Evolutionary conservation across 1,140 invertebrate species (phyloP).

Genomic region (Samia ricini): DNA sequence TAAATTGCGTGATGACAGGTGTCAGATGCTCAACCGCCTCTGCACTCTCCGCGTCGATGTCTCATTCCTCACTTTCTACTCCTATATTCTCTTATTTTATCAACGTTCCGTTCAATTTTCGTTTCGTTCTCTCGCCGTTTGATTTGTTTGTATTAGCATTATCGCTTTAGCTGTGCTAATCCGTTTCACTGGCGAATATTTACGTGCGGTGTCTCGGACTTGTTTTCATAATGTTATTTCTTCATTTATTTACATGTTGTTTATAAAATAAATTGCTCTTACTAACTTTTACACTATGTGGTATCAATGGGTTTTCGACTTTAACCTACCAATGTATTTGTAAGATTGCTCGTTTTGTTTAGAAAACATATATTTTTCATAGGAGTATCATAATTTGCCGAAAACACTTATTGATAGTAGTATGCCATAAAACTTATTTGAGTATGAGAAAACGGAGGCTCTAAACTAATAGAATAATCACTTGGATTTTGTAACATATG

Average conservation of each 20-base stretch:
- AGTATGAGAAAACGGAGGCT: too few species aligned
- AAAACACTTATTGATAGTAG: neutral
- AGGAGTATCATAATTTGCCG: neutral
- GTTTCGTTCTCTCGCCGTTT: constrained; percentile 57
- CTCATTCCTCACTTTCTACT: constrained; percentile 73
- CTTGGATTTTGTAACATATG: too few species aligned
- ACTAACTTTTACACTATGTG: neutral
- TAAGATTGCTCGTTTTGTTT: too few species aligned
- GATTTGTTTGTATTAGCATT: constrained; percentile 63
- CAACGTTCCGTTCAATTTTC: constrained; percentile 74
- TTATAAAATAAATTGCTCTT: neutral
- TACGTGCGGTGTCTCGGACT: neutral
- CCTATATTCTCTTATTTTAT: constrained; percentile 75
- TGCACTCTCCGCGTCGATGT: constrained; percentile 76
- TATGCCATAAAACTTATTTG: too few species aligned
- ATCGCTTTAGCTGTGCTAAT: constrained; percentile 46
- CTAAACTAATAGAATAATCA: too few species aligned
- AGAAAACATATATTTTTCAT: neutral
- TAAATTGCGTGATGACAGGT: constrained; percentile 77
- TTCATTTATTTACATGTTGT: constrained; percentile 4
- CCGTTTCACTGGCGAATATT: constrained; percentile 33
- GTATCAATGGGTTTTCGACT: too few species aligned
- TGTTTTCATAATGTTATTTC: constrained; percentile 9
- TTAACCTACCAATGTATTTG: neutral
- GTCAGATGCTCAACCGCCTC: constrained; percentile 74